These are phyloP conservation scores for Neodiprion fabricii DNA, from an alignment of 1,140 invertebrate species.

Conservation along the genomic window DNA sequence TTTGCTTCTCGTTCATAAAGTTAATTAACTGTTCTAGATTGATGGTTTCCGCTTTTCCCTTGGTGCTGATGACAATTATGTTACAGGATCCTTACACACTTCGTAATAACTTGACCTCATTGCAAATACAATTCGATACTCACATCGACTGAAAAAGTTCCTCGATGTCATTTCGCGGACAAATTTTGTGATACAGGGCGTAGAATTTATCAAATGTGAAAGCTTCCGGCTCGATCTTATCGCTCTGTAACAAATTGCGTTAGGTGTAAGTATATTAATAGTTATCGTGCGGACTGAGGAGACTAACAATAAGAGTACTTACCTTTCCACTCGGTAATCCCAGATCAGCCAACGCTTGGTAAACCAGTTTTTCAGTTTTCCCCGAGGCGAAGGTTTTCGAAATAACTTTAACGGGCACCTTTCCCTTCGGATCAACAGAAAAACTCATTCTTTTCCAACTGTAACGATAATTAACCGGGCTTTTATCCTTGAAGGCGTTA, in stretches of 20 bases:
- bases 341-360: conserved; percentile 94
- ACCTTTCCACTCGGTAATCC: conserved; percentile 94
- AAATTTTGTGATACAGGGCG: conserved; percentile 96
- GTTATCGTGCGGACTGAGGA: no score
- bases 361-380: conserved; percentile 97
- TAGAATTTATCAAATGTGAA: conserved; percentile 99
- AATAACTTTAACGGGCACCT: conserved; percentile 96
- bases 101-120: not conserved
- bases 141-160: conserved; percentile 97
- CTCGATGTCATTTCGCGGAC: conserved; percentile 98
- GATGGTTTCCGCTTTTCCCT: conserved; percentile 85
- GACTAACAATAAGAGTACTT: conserved; percentile 26
- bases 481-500: not conserved
- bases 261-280: not conserved
- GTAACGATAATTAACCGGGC: conserved; percentile 36
- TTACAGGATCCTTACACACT: conserved; percentile 16
- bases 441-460: conserved; percentile 98
- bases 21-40: conserved; percentile 85
- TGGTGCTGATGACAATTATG: conserved; percentile 69
- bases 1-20: conserved; percentile 97
- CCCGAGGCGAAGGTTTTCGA: conserved; percentile 97
- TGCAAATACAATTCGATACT: conserved; percentile 57
- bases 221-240: conserved; percentile 90
- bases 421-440: conserved; percentile 90
- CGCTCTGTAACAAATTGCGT: conserved; percentile 67